These are phyloP conservation scores for Pangasius macronema DNA, from an alignment of 2,797 vertebrate genomes.

Conservation along the genomic window DNA sequence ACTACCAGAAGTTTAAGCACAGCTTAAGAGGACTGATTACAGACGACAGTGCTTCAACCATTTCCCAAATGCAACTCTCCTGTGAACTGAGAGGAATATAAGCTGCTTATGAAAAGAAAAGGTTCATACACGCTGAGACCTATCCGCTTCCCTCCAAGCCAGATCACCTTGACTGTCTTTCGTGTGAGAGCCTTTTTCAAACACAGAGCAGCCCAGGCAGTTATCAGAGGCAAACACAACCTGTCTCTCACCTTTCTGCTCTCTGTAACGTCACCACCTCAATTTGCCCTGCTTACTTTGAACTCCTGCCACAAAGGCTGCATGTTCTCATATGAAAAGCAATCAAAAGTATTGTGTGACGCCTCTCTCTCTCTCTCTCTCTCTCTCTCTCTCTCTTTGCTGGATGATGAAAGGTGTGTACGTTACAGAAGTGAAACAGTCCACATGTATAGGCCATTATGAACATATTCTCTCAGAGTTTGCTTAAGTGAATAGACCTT, in stretches of 20 bases:
- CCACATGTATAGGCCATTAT: neutral
- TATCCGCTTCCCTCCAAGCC: slow-evolving; percentile 25
- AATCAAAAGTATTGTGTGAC: slow-evolving; percentile 20
- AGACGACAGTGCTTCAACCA: slow-evolving; percentile 18
- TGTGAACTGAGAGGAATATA: slow-evolving; percentile 32
- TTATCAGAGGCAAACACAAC: slow-evolving; percentile 47
- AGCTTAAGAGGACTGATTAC: slow-evolving; percentile 35
- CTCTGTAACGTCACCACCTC: slow-evolving; percentile 11
- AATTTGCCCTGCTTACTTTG: slow-evolving; percentile 16
- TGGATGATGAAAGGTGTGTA: slow-evolving; percentile 40
- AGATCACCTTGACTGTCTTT: slow-evolving; percentile 41
- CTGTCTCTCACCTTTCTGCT: slow-evolving; percentile 34
- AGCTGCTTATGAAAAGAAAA: slow-evolving; percentile 53
- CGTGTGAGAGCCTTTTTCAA: slow-evolving; percentile 33
- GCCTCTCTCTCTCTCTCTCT: slow-evolving; percentile 15
- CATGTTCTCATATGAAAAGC: slow-evolving; percentile 28
- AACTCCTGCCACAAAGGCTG: slow-evolving; percentile 12
- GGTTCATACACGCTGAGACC: slow-evolving; percentile 43
- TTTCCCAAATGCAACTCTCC: slow-evolving; percentile 31
- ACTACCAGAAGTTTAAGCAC: slow-evolving; percentile 27
- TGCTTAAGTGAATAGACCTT: slow-evolving; percentile 24
- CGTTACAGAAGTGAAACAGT: neutral
- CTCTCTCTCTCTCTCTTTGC: slow-evolving; percentile 25
- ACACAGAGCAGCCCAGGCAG: slow-evolving; percentile 31
- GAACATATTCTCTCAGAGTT: slow-evolving; percentile 5